A percentile compares a stretch with the other conserved stretches of the same genome.
Evolutionary conservation across 2,113 vertebrate genomes (phyloP).

Genomic region (Gyps fulvus): DNA sequence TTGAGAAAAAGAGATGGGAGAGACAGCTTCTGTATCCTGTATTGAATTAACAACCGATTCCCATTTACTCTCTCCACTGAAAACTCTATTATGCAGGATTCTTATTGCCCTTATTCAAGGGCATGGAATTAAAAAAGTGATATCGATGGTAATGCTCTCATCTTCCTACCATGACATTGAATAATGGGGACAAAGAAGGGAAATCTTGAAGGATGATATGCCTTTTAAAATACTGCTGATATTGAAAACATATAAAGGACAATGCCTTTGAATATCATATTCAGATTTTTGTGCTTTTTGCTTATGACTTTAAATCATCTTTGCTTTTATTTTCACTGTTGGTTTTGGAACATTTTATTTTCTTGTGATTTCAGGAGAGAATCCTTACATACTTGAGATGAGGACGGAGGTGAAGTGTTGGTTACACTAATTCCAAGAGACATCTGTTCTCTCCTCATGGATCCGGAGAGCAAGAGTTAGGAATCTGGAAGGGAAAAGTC

Average conservation of each 20-base stretch:
- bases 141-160: slow-evolving; percentile 53
- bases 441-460: background rate
- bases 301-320: background rate
- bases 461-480: background rate
- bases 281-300: background rate
- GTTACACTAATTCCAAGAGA: background rate
- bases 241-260: slow-evolving; percentile 5
- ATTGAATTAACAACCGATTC: slow-evolving; percentile 29
- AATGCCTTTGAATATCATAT: background rate
- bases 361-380: background rate
- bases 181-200: slow-evolving; percentile 64
- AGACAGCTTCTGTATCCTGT: slow-evolving; percentile 52
- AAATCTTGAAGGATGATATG: slow-evolving; percentile 58
- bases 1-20: slow-evolving; percentile 54
- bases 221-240: slow-evolving; percentile 65
- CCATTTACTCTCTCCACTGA: background rate
- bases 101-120: slow-evolving; percentile 68
- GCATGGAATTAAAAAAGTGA: slow-evolving; percentile 72
- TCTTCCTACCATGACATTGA: slow-evolving; percentile 54
- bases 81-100: slow-evolving; percentile 35
- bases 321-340: background rate
- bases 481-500: background rate
- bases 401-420: background rate
- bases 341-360: background rate
- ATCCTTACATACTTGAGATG: background rate